These are phyloP conservation scores for Carduelis carduelis DNA, from an alignment of 2,797 vertebrate genomes.

Conservation along the genomic window DNA sequence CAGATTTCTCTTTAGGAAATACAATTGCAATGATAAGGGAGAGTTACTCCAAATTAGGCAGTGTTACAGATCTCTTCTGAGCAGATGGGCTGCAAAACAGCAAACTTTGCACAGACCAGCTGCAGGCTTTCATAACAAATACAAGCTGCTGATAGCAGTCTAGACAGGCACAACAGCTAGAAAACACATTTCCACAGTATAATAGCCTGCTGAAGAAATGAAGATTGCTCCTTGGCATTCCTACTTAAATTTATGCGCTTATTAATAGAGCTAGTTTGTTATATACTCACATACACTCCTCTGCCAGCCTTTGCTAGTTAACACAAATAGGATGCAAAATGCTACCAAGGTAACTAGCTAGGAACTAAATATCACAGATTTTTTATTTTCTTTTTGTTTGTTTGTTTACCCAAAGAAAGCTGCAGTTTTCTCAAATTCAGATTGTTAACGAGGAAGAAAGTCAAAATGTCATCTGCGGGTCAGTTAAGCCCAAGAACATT, in stretches of 20 bases:
- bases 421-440: neutral
- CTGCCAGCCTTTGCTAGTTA: neutral
- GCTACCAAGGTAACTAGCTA: neutral
- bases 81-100: slow-evolving; percentile 75
- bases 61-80: slow-evolving; percentile 64
- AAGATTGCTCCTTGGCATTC: neutral
- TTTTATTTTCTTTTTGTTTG: neutral
- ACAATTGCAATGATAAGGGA: slow-evolving; percentile 54
- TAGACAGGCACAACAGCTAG: slow-evolving; percentile 39
- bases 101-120: slow-evolving; percentile 69
- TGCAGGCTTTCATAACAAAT: slow-evolving; percentile 64
- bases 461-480: neutral
- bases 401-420: neutral
- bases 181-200: slow-evolving; percentile 40
- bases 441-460: neutral
- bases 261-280: slow-evolving; percentile 11
- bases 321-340: neutral
- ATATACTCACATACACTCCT: neutral
- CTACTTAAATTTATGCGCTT: neutral
- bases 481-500: neutral
- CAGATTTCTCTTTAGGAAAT: slow-evolving; percentile 70
- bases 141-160: slow-evolving; percentile 43
- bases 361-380: neutral
- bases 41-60: slow-evolving; percentile 56
- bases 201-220: neutral